These are phyloP conservation scores for Yoshiicerus persimilis DNA, from an alignment of 1,140 invertebrate species.

Conservation along the genomic window DNA sequence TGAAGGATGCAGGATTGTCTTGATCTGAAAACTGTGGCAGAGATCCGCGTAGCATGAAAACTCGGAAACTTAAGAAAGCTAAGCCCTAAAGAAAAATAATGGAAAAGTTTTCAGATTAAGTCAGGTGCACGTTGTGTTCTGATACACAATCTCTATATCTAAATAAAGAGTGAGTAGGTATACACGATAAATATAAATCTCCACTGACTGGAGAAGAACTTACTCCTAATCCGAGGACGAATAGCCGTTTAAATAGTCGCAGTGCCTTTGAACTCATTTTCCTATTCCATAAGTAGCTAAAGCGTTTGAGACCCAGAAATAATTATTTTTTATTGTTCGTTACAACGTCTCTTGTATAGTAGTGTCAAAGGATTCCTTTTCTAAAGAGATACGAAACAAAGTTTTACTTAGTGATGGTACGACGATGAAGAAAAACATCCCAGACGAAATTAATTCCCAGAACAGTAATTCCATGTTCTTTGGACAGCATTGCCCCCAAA, in stretches of 20 bases:
- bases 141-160: neutral
- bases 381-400: neutral
- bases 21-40: slow-evolving; percentile 78
- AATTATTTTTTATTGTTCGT: slow-evolving; percentile 7
- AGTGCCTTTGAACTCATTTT: slow-evolving; percentile 32
- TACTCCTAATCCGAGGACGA: slow-evolving; percentile 45
- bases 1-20: slow-evolving; percentile 83
- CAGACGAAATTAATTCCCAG: slow-evolving; percentile 54
- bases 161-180: neutral
- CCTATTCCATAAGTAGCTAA: slow-evolving; percentile 37
- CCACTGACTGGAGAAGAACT: neutral
- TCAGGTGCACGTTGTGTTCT: slow-evolving; percentile 33
- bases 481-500: slow-evolving; percentile 59
- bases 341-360: neutral
- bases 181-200: neutral
- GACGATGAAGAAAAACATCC: slow-evolving; percentile 49
- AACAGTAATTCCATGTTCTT: slow-evolving; percentile 65
- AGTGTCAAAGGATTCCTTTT: neutral
- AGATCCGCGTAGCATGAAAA: slow-evolving; percentile 72
- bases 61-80: slow-evolving; percentile 64
- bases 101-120: slow-evolving; percentile 51
- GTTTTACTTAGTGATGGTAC: slow-evolving; percentile 31
- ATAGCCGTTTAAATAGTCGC: slow-evolving; percentile 41
- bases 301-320: slow-evolving; percentile 25
- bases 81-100: slow-evolving; percentile 56